Evolutionary conservation across 2,888 invertebrate genomes (phyloP), one percentile per base, ranked within the genome.

Genomic region (Ectemnius continuus): DNA sequence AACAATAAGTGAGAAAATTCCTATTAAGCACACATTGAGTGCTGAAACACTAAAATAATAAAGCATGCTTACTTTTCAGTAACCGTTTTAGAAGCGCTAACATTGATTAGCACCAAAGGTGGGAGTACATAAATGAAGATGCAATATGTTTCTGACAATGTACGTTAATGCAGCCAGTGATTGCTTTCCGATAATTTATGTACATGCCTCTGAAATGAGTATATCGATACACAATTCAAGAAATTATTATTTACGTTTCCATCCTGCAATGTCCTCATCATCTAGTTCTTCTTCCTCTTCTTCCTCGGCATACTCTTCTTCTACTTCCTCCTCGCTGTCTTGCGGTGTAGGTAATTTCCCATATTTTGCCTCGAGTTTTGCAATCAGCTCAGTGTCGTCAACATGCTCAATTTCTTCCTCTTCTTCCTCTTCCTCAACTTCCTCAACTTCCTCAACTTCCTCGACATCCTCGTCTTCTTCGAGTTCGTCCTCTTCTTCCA

Each of bases 321-420:
- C 92, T 80, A 81, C 92, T 89, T 91, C 90, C 26, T 79, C 83
- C 73, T 88, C 85, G 77, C 93, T 93, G 13, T 87, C 86, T 46
- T 69, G 52, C 13, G 57, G 26, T 56, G 36, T 52, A 28, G 71
- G 8, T 47, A 77, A 59, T 52, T 66, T 77, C 61, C 77, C 77
- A 52, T 77, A 77, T 57, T 67, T 75, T 14, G 77, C 67, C 63
- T 77, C 95, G 70, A 95, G 91, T 78, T 95, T 93, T 85, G 92
- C 94, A 83, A 95, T 92, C 61, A 95, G 91, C 77, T 95, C 95
- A 5, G 93, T 93, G 86, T 95, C 95, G 86, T 95, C 95, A 0
- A 94, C 93, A 81, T 95, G 94, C 66, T 87, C 87, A 26, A 74
- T 68, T 28, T 87, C 89, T 56, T 91, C 90, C 16, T 88, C 88